Percentiles rank a stretch among this genome's conserved stretches.
These are phyloP conservation scores for Xestia c-nigrum DNA, from an alignment of 2,888 invertebrate genomes.

Conservation along the genomic window DNA sequence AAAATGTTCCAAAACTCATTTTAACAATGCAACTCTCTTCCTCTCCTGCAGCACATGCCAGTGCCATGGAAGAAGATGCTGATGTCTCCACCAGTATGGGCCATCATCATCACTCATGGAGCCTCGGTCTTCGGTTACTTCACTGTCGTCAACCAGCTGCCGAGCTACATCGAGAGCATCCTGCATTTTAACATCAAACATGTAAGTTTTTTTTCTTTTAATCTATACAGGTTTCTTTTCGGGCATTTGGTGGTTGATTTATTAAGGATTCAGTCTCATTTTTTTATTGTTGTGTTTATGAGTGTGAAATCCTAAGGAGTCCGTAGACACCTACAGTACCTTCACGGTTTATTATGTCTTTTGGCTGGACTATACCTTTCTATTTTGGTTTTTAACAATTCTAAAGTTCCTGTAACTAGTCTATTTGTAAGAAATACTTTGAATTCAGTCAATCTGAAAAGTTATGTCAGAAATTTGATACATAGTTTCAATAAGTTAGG, in stretches of 20 bases:
- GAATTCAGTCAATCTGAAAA: background rate
- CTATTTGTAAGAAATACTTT: background rate
- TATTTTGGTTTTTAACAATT: background rate
- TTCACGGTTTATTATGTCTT: background rate
- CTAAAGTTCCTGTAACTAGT: background rate
- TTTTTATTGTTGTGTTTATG: background rate
- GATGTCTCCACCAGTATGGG: slow-evolving; percentile 95
- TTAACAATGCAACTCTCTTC: background rate
- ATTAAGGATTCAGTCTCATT: background rate
- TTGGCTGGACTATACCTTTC: background rate
- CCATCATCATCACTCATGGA: slow-evolving; percentile 95
- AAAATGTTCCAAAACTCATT: background rate
- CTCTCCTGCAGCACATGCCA: slow-evolving; percentile 79
- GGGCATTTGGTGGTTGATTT: background rate
- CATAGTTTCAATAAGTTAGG: background rate
- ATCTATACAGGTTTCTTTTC: background rate
- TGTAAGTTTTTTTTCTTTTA: slow-evolving; percentile 82
- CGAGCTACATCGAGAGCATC: slow-evolving; percentile 96
- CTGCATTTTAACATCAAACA: slow-evolving; percentile 94
- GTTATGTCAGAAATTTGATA: background rate
- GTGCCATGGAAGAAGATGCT: slow-evolving; percentile 95
- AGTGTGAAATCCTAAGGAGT: background rate
- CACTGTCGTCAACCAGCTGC: slow-evolving; percentile 96
- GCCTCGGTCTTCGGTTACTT: slow-evolving; percentile 97
- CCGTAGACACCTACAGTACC: background rate